These are phyloP conservation scores for Barbus barbus DNA, from an alignment of 2,113 vertebrate species.

Conservation along the genomic window DNA sequence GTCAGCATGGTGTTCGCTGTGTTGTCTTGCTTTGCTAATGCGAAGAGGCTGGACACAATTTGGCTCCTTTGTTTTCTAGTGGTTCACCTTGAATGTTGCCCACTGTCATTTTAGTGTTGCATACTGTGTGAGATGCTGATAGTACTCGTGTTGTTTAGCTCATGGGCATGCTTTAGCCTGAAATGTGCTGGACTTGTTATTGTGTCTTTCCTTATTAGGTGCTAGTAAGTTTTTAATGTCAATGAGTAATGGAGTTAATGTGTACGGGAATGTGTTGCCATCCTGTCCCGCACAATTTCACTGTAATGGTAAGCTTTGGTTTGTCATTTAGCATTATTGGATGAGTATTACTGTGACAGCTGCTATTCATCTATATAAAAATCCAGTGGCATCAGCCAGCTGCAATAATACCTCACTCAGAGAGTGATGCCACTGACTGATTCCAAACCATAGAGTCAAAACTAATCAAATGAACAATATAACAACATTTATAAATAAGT, in stretches of 20 bases:
- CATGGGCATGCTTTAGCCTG: not conserved
- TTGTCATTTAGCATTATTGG: not conserved
- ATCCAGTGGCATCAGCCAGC: slow-evolving; percentile 23
- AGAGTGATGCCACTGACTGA: too few relatives aligned
- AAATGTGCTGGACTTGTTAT: not conserved
- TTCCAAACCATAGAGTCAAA: not conserved
- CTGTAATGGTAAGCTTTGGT: not conserved
- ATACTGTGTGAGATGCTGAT: not conserved
- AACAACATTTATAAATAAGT: not conserved
- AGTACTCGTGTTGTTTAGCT: slow-evolving; percentile 9
- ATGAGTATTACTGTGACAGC: not conserved
- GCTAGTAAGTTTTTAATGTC: slow-evolving; percentile 19
- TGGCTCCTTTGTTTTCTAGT: not conserved
- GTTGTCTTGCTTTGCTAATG: slow-evolving; percentile 30
- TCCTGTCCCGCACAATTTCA: not conserved
- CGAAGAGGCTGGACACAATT: slow-evolving; percentile 25
- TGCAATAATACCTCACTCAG: not conserved
- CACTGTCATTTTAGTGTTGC: not conserved
- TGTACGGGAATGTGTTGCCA: slow-evolving; percentile 13
- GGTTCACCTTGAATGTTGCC: slow-evolving; percentile 10
- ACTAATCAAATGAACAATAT: not conserved
- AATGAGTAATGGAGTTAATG: not conserved
- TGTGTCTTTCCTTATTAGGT: slow-evolving; percentile 13
- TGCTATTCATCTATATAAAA: not conserved
- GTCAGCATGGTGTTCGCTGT: slow-evolving; percentile 4